These are phyloP conservation scores for Neelides folsomi DNA, from an alignment of 2,888 invertebrate genomes.

Conservation along the genomic window DNA sequence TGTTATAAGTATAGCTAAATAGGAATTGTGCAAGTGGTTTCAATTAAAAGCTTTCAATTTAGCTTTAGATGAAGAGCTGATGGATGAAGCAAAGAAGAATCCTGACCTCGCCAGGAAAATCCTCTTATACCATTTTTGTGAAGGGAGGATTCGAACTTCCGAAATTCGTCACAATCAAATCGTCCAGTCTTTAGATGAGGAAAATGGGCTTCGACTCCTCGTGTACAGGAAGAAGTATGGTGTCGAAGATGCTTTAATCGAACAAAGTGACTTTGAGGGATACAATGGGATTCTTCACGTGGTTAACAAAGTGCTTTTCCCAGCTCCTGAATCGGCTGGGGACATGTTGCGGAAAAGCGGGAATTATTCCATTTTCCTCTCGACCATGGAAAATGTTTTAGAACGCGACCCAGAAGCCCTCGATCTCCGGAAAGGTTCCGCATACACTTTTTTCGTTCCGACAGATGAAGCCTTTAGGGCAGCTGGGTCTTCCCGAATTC, in stretches of 20 bases:
- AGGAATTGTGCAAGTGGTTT: no score
- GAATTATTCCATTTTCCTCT: slow-evolving; percentile 39
- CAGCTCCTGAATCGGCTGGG: slow-evolving; percentile 38
- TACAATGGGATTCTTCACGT: slow-evolving; percentile 42
- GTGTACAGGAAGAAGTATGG: slow-evolving; percentile 41
- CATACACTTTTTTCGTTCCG: slow-evolving; percentile 56
- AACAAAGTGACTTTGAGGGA: slow-evolving; percentile 39
- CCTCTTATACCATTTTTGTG: slow-evolving; percentile 40
- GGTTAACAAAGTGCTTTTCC: slow-evolving; percentile 40
- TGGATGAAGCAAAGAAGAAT: slow-evolving; percentile 35
- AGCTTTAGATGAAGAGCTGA: slow-evolving; percentile 36
- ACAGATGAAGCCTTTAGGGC: slow-evolving; percentile 52
- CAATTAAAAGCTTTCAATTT: background rate
- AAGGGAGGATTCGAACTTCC: slow-evolving; percentile 38
- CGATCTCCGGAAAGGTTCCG: slow-evolving; percentile 32
- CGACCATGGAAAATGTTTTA: slow-evolving; percentile 36
- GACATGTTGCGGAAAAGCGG: slow-evolving; percentile 38
- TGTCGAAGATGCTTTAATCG: slow-evolving; percentile 41
- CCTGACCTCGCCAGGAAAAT: slow-evolving; percentile 36
- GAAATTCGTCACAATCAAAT: slow-evolving; percentile 39
- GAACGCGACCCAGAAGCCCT: slow-evolving; percentile 34
- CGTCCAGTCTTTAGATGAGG: slow-evolving; percentile 37
- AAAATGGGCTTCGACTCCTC: slow-evolving; percentile 39
- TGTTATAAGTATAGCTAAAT: no score
- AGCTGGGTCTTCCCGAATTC: slow-evolving; percentile 39